Base-by-base conservation (phyloP, 35 echinoderm and acorn worm species). In the Heliocidaris erythrogramma region DNA sequence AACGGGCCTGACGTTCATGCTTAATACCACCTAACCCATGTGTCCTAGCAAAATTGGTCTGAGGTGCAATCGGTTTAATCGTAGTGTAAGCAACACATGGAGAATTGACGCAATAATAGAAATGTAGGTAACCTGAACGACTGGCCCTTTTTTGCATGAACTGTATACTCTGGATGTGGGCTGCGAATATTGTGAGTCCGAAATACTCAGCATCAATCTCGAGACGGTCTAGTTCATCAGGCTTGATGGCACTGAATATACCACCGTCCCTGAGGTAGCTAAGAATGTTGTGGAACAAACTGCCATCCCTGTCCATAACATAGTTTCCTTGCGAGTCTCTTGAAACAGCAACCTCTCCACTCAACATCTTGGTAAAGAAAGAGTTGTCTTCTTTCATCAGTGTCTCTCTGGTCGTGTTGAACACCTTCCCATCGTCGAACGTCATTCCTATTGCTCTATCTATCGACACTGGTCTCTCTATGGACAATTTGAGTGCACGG, bases 401-500 rank as follows among this genome's bases (percentile, higher is more conserved):
- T 18, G 65, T 78, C 27, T 78, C 65, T 78, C 8, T 78, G 2
- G 65, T 78, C 18, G 65, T 78, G 21, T 78, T 78, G 65, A 78
- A 78, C 21, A 78, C 18, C 65, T 78, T 78, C 18, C 65, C 65
- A 24, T n/a, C 65, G 18, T 78, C 65, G n/a, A 78, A 78, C 17
- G n/a, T 7, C 21, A 78, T 21, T n/a, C 65, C 65, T 30, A 48
- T 89, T 9, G 7, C 29, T 2, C 29, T 1, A 7, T 16, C 9
- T 1, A 59, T 59, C n/a, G 16, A 5, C 5, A 8, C 61, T 42
- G n/a, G 94, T 94, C 31, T 96, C 96, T 5, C 96, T 49, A 27
- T 96, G 88, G 49, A 96, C 35, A 42, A 42, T 3, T 42, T 42
- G 35, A 42, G 35, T 42, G 35, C 35, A 42, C 35, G 35, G 35